phyloP scores from a whole-genome alignment of 2,113 vertebrate species.

The Ploceus nigricollis region DNA sequence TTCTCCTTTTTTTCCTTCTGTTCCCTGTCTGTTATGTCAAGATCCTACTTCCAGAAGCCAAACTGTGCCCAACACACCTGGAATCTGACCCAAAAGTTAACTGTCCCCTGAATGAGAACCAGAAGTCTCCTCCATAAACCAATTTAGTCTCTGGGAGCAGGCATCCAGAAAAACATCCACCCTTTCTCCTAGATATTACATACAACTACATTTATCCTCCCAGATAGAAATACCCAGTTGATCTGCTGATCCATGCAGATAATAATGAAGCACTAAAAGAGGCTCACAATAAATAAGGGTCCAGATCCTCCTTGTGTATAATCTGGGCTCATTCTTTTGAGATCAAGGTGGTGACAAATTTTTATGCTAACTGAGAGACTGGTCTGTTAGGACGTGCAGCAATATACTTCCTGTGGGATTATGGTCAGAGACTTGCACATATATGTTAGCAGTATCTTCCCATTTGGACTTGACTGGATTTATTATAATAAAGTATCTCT shows the following conservation, averaged over 20 bases:
- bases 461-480: background rate
- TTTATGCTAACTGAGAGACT: background rate
- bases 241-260: background rate
- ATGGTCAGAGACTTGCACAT: background rate
- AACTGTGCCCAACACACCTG: background rate
- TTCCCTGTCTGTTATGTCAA: background rate
- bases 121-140: background rate
- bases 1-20: background rate
- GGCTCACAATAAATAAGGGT: background rate
- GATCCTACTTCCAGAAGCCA: background rate
- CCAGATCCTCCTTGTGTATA: background rate
- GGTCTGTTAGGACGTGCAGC: background rate
- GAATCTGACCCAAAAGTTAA: background rate
- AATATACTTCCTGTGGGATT: background rate
- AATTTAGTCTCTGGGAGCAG: background rate
- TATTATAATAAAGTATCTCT: background rate
- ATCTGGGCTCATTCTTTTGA: background rate
- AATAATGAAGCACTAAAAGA: background rate
- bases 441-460: background rate
- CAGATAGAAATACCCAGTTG: background rate
- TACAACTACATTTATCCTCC: background rate
- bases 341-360: background rate
- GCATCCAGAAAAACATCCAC: background rate
- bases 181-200: background rate
- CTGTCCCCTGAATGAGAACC: background rate